phyloP scores from a whole-genome alignment of 1,140 invertebrate species.

The Conopomorpha cramerella region DNA sequence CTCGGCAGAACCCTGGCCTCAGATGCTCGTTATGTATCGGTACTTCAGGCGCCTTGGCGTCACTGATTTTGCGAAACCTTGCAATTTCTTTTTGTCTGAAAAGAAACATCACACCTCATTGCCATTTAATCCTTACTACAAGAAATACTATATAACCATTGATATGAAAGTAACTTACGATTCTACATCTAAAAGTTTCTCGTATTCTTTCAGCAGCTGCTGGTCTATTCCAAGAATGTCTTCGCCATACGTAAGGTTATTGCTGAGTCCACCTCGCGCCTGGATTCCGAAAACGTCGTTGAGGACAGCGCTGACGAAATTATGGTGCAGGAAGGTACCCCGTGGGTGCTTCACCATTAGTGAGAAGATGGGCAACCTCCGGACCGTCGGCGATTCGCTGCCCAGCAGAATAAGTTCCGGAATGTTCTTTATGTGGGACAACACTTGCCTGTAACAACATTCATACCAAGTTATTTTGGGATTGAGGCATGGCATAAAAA shows the following conservation, averaged over 20 bases:
- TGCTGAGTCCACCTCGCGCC: slow-evolving; percentile 77
- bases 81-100: slow-evolving; percentile 51
- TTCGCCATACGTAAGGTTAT: slow-evolving; percentile 74
- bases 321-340: slow-evolving; percentile 86
- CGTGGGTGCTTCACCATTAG: slow-evolving; percentile 82
- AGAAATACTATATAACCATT: background rate
- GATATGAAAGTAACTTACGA: slow-evolving; percentile 55
- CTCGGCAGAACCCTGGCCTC: slow-evolving; percentile 83
- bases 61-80: slow-evolving; percentile 37
- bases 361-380: slow-evolving; percentile 82
- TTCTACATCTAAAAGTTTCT: slow-evolving; percentile 75
- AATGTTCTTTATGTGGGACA: slow-evolving; percentile 73
- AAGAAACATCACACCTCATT: no score
- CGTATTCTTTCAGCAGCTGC: slow-evolving; percentile 75
- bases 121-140: no score
- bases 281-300: slow-evolving; percentile 94
- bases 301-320: slow-evolving; percentile 84
- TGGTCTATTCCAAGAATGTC: slow-evolving; percentile 83
- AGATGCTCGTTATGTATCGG: slow-evolving; percentile 69
- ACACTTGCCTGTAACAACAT: slow-evolving; percentile 68
- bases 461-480: no score
- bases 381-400: slow-evolving; percentile 64
- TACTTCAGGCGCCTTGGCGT: slow-evolving; percentile 37
- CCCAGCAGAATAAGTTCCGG: slow-evolving; percentile 82
- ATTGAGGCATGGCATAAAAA: no score